Percentiles rank a stretch among this genome's conserved stretches.
Conservation (phyloP, 1,140 invertebrate genomes). For the Euschistus heros region DNA sequence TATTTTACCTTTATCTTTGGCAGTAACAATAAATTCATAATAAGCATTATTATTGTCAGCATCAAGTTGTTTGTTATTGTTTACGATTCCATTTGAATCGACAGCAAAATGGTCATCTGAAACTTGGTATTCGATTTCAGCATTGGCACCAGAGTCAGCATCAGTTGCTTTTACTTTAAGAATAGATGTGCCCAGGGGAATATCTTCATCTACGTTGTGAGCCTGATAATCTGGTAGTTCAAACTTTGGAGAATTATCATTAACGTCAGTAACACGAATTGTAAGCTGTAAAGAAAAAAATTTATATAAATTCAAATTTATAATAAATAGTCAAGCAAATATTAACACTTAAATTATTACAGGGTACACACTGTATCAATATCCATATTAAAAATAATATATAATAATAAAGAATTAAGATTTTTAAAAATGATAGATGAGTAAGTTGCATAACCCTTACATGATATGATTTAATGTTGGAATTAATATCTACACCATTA, state of each 20-base stretch:
- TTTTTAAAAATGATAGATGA: too few species aligned
- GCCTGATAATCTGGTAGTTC: constrained; percentile 91
- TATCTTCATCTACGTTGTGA: constrained; percentile 89
- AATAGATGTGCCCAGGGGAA: constrained; percentile 79
- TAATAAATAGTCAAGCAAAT: too few species aligned
- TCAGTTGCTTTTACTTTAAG: constrained; percentile 88
- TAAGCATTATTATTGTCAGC: constrained; percentile 94
- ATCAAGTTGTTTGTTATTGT: constrained; percentile 85
- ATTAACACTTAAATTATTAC: too few species aligned
- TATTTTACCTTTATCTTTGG: constrained; percentile 68
- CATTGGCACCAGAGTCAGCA: constrained; percentile 81
- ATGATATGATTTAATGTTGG: too few species aligned
- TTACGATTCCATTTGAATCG: constrained; percentile 80
- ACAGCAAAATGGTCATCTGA: constrained; percentile 89
- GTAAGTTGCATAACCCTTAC: too few species aligned
- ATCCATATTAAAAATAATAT: too few species aligned
- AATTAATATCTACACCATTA: too few species aligned
- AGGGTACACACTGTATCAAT: too few species aligned
- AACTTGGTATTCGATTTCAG: constrained; percentile 85
- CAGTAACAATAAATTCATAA: constrained; percentile 85
- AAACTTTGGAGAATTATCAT: constrained; percentile 89
- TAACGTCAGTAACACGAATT: constrained; percentile 86
- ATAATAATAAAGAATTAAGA: too few species aligned
- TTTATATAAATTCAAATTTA: too few species aligned
- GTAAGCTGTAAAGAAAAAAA: constrained; percentile 51